A percentile compares a stretch with the other conserved stretches of the same genome.
Evolutionary conservation across 2,888 invertebrate species (phyloP).

Genomic region (Autographa gamma): DNA sequence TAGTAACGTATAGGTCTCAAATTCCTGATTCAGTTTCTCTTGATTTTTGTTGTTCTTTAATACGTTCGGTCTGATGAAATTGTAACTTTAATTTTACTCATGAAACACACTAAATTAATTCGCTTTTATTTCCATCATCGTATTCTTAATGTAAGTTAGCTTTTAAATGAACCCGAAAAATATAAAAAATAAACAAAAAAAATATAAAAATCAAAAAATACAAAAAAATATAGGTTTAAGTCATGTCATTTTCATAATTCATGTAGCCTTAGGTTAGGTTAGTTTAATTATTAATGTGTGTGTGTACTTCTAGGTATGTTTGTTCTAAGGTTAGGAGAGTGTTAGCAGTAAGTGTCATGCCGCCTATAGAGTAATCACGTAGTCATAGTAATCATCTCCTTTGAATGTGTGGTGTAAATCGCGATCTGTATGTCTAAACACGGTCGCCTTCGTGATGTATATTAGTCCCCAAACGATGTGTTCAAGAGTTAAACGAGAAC

Average conservation of each 20-base stretch:
- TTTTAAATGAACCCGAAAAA: too few species aligned
- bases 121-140: too few species aligned
- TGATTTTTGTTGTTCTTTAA: too few species aligned
- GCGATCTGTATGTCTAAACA: conserved; percentile 1
- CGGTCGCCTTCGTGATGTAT: conserved; percentile 4
- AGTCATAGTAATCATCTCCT: background rate
- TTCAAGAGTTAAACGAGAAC: conserved; percentile 1
- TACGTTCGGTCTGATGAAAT: too few species aligned
- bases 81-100: too few species aligned
- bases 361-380: background rate
- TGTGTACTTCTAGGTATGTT: background rate
- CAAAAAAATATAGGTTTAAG: background rate
- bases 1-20: too few species aligned
- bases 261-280: background rate
- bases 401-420: background rate
- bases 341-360: background rate
- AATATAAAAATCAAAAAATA: background rate
- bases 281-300: background rate
- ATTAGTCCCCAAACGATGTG: conserved; percentile 1
- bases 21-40: too few species aligned
- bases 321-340: background rate
- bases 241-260: background rate
- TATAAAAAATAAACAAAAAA: background rate
- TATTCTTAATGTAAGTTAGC: too few species aligned
- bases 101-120: too few species aligned